A percentile compares a stretch with the other conserved stretches of the same genome.
Conservation (phyloP, 2,888 invertebrate species). For the Syrista parreyssii region DNA sequence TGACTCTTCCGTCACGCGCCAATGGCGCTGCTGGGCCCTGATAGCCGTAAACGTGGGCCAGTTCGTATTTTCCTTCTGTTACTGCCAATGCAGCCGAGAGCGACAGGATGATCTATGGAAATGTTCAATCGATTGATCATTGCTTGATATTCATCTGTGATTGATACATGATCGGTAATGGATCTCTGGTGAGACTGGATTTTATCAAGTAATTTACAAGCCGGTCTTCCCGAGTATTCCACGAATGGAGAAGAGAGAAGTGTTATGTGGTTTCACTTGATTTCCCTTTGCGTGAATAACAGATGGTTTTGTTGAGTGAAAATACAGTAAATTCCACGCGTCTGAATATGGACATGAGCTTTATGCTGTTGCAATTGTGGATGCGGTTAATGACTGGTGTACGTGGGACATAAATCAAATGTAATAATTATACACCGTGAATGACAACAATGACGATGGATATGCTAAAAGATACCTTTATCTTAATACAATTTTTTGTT, state of each 20-base stretch:
- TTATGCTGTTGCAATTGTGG: not conserved
- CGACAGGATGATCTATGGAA: not conserved
- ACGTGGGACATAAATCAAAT: not conserved
- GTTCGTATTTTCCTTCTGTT: constrained; percentile 8
- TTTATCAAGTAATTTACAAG: not conserved
- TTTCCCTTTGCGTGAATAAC: constrained; percentile 2
- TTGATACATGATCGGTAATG: not conserved
- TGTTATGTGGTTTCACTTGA: constrained; percentile 11
- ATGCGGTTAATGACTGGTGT: not conserved
- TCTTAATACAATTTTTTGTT: not conserved
- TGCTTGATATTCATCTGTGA: not conserved
- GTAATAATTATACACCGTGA: not conserved
- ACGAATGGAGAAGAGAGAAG: not conserved
- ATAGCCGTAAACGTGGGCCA: constrained; percentile 27
- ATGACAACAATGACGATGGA: not conserved
- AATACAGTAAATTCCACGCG: constrained; percentile 10
- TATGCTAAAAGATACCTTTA: not conserved
- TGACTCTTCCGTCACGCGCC: constrained; percentile 47
- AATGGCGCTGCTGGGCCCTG: constrained; percentile 51
- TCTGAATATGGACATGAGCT: not conserved
- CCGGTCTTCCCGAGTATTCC: not conserved
- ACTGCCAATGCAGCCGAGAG: not conserved
- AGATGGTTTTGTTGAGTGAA: constrained; percentile 2
- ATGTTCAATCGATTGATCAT: not conserved
- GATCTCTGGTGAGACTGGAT: not conserved